A percentile compares a stretch with the other conserved stretches of the same genome.
Conservation (phyloP, 2,888 invertebrate species). For the Dicyrtoma fusca region DNA sequence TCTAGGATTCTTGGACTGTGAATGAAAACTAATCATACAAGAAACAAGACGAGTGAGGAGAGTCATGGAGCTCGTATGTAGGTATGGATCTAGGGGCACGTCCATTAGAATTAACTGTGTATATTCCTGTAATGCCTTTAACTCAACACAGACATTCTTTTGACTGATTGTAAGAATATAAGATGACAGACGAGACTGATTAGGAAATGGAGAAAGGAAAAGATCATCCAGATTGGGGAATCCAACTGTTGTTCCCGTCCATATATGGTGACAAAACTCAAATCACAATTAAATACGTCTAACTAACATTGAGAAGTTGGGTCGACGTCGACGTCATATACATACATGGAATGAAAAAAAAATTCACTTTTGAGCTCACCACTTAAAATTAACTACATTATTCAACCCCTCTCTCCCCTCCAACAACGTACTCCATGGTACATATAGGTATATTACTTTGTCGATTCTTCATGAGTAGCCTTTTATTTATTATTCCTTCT, state of each 20-base stretch:
- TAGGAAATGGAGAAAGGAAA: constrained; percentile 35
- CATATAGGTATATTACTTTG: too few relatives aligned
- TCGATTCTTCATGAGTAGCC: too few relatives aligned
- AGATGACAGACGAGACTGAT: constrained; percentile 34
- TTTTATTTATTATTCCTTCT: too few relatives aligned
- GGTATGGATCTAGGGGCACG: neutral
- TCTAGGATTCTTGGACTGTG: too few relatives aligned
- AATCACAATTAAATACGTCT: constrained; percentile 33
- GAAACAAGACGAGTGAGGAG: too few relatives aligned
- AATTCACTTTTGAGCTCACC: neutral
- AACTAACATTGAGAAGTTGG: neutral
- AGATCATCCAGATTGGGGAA: constrained; percentile 35
- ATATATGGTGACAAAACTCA: constrained; percentile 34
- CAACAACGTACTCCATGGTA: too few relatives aligned
- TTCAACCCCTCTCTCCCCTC: too few relatives aligned
- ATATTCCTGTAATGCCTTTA: neutral
- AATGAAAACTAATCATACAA: too few relatives aligned
- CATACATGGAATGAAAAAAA: neutral
- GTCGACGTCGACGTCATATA: neutral
- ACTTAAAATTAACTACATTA: too few relatives aligned
- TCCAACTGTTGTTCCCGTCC: constrained; percentile 13
- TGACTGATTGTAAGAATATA: neutral
- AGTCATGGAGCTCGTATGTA: neutral
- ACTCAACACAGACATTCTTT: neutral
- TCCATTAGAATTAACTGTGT: neutral